Percentiles rank a stretch among this genome's conserved stretches.
Conservation (phyloP, 1,140 invertebrate genomes). For the Cydia fagiglandana region DNA sequence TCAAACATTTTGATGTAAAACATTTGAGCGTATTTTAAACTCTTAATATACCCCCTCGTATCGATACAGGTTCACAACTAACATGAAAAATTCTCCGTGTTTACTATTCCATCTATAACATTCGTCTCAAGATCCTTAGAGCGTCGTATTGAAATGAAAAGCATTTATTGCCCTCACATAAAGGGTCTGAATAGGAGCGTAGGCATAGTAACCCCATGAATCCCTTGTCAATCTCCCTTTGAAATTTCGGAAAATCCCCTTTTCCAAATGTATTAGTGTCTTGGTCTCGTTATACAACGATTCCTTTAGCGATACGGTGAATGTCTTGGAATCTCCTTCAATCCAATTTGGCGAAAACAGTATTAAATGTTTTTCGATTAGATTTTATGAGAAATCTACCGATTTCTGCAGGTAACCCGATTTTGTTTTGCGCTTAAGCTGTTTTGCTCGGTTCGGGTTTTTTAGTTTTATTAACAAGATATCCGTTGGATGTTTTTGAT, state of each 20-base stretch:
- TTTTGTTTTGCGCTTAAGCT: neutral
- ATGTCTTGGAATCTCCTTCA: conserved; percentile 10
- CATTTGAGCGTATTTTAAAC: no score
- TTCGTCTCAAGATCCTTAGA: neutral
- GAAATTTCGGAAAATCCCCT: conserved; percentile 22
- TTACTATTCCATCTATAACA: neutral
- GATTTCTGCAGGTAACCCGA: conserved; percentile 4
- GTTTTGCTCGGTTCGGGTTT: neutral
- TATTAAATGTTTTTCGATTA: conserved; percentile 17
- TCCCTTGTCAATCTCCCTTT: conserved; percentile 28
- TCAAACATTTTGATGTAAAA: no score
- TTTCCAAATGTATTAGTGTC: conserved; percentile 31
- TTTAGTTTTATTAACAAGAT: neutral
- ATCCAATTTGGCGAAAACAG: conserved; percentile 20
- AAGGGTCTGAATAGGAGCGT: conserved; percentile 17
- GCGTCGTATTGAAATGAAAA: conserved; percentile 24
- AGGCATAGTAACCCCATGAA: conserved; percentile 25
- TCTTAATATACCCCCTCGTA: neutral
- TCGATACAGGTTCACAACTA: neutral
- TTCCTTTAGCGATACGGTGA: conserved; percentile 17
- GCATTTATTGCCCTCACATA: conserved; percentile 27
- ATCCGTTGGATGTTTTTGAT: neutral
- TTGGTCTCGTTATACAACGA: conserved; percentile 28
- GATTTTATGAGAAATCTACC: conserved; percentile 21
- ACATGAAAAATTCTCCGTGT: neutral